Evolutionary conservation across 2,113 vertebrate species (phyloP).

Genomic region (Tragulus kanchil): DNA sequence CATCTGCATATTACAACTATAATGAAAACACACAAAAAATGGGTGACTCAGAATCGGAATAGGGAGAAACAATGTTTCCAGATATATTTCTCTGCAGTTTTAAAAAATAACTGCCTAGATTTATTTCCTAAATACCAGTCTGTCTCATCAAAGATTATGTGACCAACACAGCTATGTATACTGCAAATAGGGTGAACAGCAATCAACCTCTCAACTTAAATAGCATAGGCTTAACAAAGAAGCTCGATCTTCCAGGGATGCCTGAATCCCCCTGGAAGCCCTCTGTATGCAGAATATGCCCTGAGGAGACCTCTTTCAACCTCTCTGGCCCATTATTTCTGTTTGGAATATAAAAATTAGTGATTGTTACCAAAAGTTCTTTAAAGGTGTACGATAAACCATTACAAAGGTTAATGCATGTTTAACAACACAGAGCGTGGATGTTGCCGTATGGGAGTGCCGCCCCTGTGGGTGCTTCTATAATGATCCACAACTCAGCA

Average conservation of each 20-base stretch:
- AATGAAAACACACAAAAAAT: background rate
- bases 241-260: background rate
- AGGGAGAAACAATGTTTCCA: background rate
- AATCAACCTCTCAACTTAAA: background rate
- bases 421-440: background rate
- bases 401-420: background rate
- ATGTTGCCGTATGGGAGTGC: background rate
- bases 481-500: background rate
- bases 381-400: slow-evolving; percentile 53
- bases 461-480: background rate
- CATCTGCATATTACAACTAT: background rate
- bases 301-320: background rate
- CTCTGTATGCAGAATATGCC: background rate
- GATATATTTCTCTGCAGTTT: background rate
- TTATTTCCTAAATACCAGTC: slow-evolving; percentile 13
- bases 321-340: background rate
- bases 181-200: background rate
- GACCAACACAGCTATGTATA: background rate
- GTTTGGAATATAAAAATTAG: slow-evolving; percentile 31
- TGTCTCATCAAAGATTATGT: background rate
- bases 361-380: slow-evolving; percentile 40
- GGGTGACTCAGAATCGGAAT: background rate
- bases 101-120: background rate
- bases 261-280: background rate
- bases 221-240: background rate